Base-by-base conservation (phyloP, 2,888 invertebrate species). In the Tribolium freemani region DNA sequence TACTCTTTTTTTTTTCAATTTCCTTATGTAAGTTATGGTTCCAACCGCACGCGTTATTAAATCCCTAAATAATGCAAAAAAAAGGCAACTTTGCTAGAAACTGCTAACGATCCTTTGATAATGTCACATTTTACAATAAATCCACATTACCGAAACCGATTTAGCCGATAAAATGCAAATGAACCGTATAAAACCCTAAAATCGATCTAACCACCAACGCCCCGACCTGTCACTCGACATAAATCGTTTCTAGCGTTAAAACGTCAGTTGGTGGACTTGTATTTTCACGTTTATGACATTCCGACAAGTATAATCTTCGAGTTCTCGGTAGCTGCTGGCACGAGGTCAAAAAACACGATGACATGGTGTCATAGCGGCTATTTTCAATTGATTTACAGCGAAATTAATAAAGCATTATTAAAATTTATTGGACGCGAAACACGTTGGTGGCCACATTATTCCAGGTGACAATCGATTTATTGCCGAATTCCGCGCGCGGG, bases 381-480 rank as follows among this genome's bases (percentile, higher is more conserved):
- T 38, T 63, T 63, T 56, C 31, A 70, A 70, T 70, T 70, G 69
- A 70, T 70, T 70, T 70, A 70, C 11, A 45, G 54, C 56, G 61
- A 61, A 63, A 70, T 70, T 70, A 70, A 70, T 70, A 58, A 51
- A 26, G 69, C 50, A 60, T 60, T 69, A 69, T 69, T 26, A 58
- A 69, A 69, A 69, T 69, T 69, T 69, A 69, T 69, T 53, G 45
- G 69, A 20, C 69, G 48, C 60, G 26, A 48, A 60, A 60, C 46
- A 69, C 60, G 60, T 61, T 53, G 69, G 60, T 53, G 69, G 69
- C 44, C 58, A 50, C 44, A 48, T 60, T 48, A 60, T 60, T 60
- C 6, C 26, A n/a, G 44, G 69, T 58, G 60, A 61, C 69, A 53
- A 60, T 53, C 20, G 69, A 69, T 69, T 69, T 69, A 69, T 60